Evolutionary conservation across 2,888 invertebrate species (phyloP), one percentile per base, ranked within the genome.

Genomic region (Drosophila fulvimacula): DNA sequence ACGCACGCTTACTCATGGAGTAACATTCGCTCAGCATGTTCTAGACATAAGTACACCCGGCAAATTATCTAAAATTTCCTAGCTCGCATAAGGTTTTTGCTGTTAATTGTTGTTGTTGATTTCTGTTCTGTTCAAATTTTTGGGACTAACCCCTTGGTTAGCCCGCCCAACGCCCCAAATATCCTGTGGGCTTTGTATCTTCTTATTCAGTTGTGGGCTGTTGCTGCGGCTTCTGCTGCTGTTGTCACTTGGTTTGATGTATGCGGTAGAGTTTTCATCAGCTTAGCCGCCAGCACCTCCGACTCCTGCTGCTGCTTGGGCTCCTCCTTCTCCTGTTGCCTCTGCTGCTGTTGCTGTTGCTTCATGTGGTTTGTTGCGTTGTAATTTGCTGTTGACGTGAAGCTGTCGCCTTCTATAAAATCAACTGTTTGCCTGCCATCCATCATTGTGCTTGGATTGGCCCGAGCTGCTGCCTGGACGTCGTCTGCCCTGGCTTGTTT

Each of bases 331-430:
- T 55, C 17, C 53, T n/a, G n/a, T n/a, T n/a, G n/a, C n/a, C n/a
- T n/a, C n/a, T 52, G 34, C 13, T 51, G 39, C 32, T 62, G 49
- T 48, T 49, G 42, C 17, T 52, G 30, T 53, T 58, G 39, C 32
- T 58, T 41, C 70, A 72, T 88, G 89, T 78, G 88, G 89, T 71
- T 74, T 81, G 78, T 49, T 67, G 53, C 57, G 55, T 65, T 72
- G 85, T 87, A 89, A 88, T 88, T 84, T 82, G 72, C 72, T 80
- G 80, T 80, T 89, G 89, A 86, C 88, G 86, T 85, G 78, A 74
- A 80, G 87, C 82, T 89, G 84, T 89, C 88, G 84, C 79, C 82
- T 84, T 81, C 89, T 73, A 84, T 89, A 87, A 84, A 84, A 89
- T 84, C 83, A 84, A 84, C 89, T 81, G 84, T 70, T 87, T 73